A percentile compares a stretch with the other conserved stretches of the same genome.
phyloP scores from a whole-genome alignment of 2,797 vertebrate genomes.

The Microcaecilia unicolor region DNA sequence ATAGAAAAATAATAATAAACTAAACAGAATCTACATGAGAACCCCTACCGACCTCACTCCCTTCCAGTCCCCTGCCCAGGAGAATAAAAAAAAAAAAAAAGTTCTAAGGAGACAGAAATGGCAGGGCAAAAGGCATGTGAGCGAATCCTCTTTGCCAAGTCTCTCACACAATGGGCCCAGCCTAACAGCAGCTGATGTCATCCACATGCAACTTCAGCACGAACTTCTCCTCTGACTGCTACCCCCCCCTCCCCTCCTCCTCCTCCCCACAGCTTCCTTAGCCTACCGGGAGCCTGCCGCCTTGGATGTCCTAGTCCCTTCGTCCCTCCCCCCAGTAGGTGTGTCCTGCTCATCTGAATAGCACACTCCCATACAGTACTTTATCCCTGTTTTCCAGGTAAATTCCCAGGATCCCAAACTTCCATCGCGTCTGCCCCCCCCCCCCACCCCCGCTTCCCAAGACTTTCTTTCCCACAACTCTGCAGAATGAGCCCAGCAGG shows the following conservation, averaged over 20 bases:
- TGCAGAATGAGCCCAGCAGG: background rate
- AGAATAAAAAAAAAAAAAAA: too few species aligned
- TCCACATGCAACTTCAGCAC: slow-evolving; percentile 38
- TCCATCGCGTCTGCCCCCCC: too few species aligned
- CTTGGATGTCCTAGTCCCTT: too few species aligned
- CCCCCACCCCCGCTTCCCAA: background rate
- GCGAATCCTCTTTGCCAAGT: slow-evolving; percentile 42
- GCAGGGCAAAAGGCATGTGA: slow-evolving; percentile 10
- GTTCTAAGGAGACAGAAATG: background rate
- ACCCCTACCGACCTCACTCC: too few species aligned
- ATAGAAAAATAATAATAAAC: background rate
- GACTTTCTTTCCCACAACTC: background rate
- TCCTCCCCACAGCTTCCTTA: background rate
- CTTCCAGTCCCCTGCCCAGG: too few species aligned
- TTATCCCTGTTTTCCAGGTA: too few species aligned
- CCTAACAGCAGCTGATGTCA: slow-evolving; percentile 46
- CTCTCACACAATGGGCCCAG: slow-evolving; percentile 40
- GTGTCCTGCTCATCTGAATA: too few species aligned
- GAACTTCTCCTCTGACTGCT: slow-evolving; percentile 23
- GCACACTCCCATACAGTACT: too few species aligned
- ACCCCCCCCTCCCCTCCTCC: slow-evolving; percentile 12
- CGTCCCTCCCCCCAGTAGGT: too few species aligned
- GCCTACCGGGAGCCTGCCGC: too few species aligned
- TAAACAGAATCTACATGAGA: too few species aligned
- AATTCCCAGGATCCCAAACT: too few species aligned